These are phyloP conservation scores for Exocentrus adspersus DNA, from an alignment of 2,888 invertebrate species.

Conservation along the genomic window DNA sequence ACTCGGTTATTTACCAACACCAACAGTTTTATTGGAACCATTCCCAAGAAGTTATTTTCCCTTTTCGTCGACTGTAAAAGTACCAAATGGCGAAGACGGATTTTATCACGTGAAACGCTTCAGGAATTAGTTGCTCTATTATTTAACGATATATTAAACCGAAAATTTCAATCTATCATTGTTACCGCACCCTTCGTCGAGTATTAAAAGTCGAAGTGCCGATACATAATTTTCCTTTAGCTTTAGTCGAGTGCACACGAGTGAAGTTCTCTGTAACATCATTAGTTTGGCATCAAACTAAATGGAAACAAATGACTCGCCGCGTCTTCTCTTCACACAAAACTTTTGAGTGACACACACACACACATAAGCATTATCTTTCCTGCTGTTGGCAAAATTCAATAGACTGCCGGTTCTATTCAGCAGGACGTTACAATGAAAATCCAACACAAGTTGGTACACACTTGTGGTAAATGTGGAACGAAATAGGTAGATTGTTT, in stretches of 20 bases:
- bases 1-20: not conserved
- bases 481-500: too few species aligned
- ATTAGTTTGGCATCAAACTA: constrained; percentile 6
- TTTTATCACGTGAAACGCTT: too few species aligned
- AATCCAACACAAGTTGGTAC: too few species aligned
- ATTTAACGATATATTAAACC: not conserved
- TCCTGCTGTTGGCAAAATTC: not conserved
- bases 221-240: constrained; percentile 26
- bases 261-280: constrained; percentile 1
- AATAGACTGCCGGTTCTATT: not conserved
- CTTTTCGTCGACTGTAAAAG: not conserved
- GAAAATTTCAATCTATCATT: constrained; percentile 12
- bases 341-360: not conserved
- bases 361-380: not conserved
- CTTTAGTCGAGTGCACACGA: constrained; percentile 13
- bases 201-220: constrained; percentile 12
- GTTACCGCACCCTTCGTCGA: not conserved
- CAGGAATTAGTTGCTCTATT: too few species aligned
- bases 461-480: too few species aligned
- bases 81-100: too few species aligned
- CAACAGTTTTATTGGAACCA: not conserved
- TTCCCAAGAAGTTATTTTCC: not conserved
- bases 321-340: not conserved
- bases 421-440: not conserved
- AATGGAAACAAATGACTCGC: constrained; percentile 20